These are phyloP conservation scores for Lasiommata megera DNA, from an alignment of 2,888 invertebrate genomes.

Conservation along the genomic window DNA sequence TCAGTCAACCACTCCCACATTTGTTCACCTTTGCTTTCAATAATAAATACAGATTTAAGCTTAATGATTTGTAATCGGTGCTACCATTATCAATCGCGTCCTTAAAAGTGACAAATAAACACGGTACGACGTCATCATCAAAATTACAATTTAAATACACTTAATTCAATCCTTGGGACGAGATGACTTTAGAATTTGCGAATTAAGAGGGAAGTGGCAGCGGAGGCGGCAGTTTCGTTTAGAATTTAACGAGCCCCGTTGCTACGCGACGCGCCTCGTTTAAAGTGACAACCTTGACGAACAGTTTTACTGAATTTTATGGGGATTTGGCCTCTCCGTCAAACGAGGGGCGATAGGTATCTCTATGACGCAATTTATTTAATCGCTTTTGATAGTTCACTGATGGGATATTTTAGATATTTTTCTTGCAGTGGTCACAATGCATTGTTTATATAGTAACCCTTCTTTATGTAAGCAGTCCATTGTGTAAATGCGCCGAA, in stretches of 20 bases:
- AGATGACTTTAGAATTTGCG: constrained; percentile 9
- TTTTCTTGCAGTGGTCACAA: neutral
- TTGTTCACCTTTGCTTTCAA: too few relatives aligned
- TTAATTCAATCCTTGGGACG: constrained; percentile 10
- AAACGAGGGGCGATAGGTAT: neutral
- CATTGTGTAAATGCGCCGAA: too few relatives aligned
- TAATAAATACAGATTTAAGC: too few relatives aligned
- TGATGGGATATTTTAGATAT: too few relatives aligned
- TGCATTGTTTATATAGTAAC: too few relatives aligned
- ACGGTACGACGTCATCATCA: neutral
- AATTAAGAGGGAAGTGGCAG: constrained; percentile 10
- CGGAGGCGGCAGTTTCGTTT: constrained; percentile 7
- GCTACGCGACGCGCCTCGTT: constrained; percentile 14
- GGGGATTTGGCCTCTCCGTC: neutral
- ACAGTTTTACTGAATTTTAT: constrained; percentile 6
- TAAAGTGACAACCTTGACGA: constrained; percentile 20
- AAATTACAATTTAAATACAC: constrained; percentile 5
- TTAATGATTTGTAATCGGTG: too few relatives aligned
- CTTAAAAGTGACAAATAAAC: neutral
- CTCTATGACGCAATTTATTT: neutral
- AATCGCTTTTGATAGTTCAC: neutral
- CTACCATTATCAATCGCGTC: too few relatives aligned
- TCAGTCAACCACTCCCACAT: too few relatives aligned
- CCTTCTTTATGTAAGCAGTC: too few relatives aligned
- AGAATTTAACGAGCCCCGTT: constrained; percentile 27